Conservation (phyloP, 1,140 invertebrate genomes). For the Hyphantria cunea region DNA sequence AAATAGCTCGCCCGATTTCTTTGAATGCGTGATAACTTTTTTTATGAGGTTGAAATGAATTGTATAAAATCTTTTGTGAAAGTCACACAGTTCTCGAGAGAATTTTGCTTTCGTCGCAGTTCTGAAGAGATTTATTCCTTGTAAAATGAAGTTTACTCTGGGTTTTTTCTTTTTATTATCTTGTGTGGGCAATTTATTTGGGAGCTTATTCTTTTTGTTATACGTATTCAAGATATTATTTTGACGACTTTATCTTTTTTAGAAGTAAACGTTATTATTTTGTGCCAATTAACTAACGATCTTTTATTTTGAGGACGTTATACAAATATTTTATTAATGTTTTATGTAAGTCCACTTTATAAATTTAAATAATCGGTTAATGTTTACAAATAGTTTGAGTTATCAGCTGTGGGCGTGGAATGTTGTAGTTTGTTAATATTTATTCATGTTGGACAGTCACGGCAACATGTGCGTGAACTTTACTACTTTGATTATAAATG, state of each 20-base stretch:
- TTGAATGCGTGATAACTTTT: constrained; percentile 72
- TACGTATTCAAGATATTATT: no score
- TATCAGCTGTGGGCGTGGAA: constrained; percentile 41
- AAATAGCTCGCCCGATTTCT: constrained; percentile 68
- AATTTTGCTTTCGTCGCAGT: constrained; percentile 62
- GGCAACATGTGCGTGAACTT: constrained; percentile 39
- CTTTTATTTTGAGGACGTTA: no score
- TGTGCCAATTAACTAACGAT: neutral
- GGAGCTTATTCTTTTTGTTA: no score
- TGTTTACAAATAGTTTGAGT: constrained; percentile 39
- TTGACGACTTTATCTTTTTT: no score
- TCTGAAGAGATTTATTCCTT: constrained; percentile 55
- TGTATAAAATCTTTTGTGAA: constrained; percentile 69
- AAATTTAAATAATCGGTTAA: no score
- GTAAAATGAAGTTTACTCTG: constrained; percentile 49
- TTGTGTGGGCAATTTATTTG: constrained; percentile 17
- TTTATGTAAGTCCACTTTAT: no score
- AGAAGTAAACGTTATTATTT: constrained; percentile 8
- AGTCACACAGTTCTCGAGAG: constrained; percentile 64
- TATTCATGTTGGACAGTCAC: constrained; percentile 42
- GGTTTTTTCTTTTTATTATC: constrained; percentile 28
- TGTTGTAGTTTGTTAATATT: constrained; percentile 46
- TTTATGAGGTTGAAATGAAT: constrained; percentile 74
- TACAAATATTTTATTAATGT: no score
- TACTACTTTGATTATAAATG: constrained; percentile 29